phyloP scores from a whole-genome alignment of 2,888 invertebrate species.

The Pachydiplax longipennis region DNA sequence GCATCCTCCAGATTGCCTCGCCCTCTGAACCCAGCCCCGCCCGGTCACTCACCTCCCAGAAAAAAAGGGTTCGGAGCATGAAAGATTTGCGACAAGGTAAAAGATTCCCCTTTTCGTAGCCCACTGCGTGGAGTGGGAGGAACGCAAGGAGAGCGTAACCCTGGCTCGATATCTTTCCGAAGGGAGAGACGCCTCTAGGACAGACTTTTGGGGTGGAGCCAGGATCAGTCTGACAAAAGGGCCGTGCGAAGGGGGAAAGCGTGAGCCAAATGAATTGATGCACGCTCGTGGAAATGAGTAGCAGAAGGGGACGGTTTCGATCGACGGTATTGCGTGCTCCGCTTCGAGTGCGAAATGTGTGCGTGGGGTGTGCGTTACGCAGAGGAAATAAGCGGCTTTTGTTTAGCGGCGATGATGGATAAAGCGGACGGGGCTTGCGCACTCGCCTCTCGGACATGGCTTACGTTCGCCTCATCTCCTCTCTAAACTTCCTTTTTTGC shows the following conservation, averaged over 20 bases:
- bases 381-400: background rate
- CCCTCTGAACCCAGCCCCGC: background rate
- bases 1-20: too few species aligned
- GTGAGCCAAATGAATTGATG: conserved; percentile 36
- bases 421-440: background rate
- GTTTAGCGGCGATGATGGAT: conserved; percentile 1
- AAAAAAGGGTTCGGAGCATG: background rate
- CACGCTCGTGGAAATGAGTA: background rate
- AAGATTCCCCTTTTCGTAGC: background rate
- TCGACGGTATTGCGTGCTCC: background rate
- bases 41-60: background rate
- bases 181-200: background rate
- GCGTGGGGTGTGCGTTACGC: background rate
- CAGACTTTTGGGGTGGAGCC: background rate
- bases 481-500: background rate
- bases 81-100: background rate
- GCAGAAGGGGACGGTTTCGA: background rate
- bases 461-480: background rate
- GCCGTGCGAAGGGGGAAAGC: background rate
- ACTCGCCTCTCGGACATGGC: too few species aligned
- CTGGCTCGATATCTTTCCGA: conserved; percentile 22
- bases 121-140: background rate
- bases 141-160: background rate
- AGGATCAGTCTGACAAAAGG: background rate
- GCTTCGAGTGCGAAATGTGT: conserved; percentile 14